phyloP scores from a whole-genome alignment of 2,113 vertebrate genomes.

The Trogon surrucura region DNA sequence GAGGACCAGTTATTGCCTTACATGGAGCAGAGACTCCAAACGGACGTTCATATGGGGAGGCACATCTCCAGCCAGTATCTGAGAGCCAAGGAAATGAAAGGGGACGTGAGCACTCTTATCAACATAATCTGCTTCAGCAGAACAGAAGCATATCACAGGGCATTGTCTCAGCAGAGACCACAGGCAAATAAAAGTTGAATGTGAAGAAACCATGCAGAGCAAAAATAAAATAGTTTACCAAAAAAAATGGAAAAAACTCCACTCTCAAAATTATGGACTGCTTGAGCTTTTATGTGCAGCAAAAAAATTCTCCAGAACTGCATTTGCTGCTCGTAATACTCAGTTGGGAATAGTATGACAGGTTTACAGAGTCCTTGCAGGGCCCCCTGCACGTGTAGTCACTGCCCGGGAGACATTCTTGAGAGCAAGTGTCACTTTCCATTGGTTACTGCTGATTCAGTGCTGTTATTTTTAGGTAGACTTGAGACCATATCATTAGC shows the following conservation, averaged over 20 bases:
- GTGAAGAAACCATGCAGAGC: neutral
- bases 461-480: neutral
- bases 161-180: neutral
- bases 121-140: neutral
- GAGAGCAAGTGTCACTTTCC: neutral
- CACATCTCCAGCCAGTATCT: neutral
- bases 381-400: fast-evolving
- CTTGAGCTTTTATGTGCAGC: neutral
- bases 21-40: neutral
- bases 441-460: neutral
- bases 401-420: neutral
- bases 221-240: neutral
- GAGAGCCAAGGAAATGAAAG: neutral
- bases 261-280: neutral
- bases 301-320: neutral
- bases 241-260: neutral
- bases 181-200: neutral
- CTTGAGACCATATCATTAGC: neutral
- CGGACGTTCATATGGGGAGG: neutral
- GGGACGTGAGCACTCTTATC: neutral
- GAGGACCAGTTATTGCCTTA: neutral
- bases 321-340: neutral
- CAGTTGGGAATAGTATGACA: neutral
- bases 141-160: neutral
- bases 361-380: neutral